Evolutionary conservation across 2,888 invertebrate genomes (phyloP).

Genomic region (Tinea pellionella): DNA sequence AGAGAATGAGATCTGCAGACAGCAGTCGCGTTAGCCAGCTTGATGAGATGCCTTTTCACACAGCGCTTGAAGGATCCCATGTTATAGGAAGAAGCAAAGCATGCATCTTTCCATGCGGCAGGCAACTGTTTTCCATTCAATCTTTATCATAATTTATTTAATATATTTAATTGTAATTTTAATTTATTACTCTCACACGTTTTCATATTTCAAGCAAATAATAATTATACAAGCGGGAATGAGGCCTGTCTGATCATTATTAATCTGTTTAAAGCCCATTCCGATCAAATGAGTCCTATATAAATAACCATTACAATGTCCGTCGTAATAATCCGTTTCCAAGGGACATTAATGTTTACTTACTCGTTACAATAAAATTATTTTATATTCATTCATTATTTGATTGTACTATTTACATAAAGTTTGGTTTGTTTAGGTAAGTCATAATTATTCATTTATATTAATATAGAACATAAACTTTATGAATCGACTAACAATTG

Average conservation of each 20-base stretch:
- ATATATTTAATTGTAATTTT: too few species aligned
- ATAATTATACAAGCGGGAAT: background rate
- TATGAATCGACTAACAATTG: too few species aligned
- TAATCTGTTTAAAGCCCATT: constrained; percentile 48
- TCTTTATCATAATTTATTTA: too few species aligned
- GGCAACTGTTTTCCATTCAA: too few species aligned
- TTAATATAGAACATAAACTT: too few species aligned
- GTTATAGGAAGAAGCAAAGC: too few species aligned
- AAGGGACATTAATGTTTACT: background rate
- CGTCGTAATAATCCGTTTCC: background rate
- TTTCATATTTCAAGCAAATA: background rate
- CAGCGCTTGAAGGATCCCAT: too few species aligned
- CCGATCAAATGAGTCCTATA: constrained; percentile 49
- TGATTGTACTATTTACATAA: background rate
- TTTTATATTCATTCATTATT: background rate
- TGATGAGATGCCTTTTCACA: too few species aligned
- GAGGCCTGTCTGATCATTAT: constrained; percentile 23
- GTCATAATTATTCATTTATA: background rate
- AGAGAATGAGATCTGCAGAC: too few species aligned
- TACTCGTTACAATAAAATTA: background rate
- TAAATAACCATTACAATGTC: constrained; percentile 35
- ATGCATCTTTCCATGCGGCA: too few species aligned
- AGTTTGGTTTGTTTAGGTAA: background rate
- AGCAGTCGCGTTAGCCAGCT: too few species aligned
- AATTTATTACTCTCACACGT: background rate